Evolutionary conservation across 1,140 invertebrate genomes (phyloP).

Genomic region (Zaprionus davidi): DNA sequence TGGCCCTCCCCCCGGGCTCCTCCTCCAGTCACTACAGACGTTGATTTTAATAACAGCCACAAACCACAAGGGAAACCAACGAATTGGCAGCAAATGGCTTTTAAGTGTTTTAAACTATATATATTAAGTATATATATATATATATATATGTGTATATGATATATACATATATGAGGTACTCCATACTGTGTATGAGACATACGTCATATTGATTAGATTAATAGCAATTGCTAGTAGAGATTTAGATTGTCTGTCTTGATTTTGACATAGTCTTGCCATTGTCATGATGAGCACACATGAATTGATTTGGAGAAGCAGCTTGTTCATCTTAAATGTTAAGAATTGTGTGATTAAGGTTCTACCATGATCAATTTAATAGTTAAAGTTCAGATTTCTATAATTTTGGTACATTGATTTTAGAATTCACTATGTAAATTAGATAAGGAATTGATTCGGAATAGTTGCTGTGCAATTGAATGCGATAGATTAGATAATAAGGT

Average conservation of each 20-base stretch:
- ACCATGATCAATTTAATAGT: no score
- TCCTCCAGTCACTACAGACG: not conserved
- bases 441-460: no score
- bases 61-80: slow-evolving; percentile 14
- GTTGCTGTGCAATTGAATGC: no score
- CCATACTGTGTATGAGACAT: not conserved
- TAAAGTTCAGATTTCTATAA: no score
- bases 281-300: not conserved
- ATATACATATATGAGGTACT: not conserved
- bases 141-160: not conserved
- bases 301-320: not conserved
- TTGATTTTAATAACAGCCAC: slow-evolving; percentile 12
- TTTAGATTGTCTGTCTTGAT: not conserved
- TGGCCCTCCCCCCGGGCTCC: not conserved
- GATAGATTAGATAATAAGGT: no score
- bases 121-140: not conserved
- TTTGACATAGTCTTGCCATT: not conserved
- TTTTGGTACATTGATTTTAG: no score
- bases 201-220: not conserved
- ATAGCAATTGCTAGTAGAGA: not conserved
- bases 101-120: not conserved
- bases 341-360: no score
- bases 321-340: no score
- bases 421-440: no score
- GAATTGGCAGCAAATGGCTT: slow-evolving; percentile 14